Base-by-base conservation (phyloP, 2,797 vertebrate genomes). In the Hybognathus amarus region DNA sequence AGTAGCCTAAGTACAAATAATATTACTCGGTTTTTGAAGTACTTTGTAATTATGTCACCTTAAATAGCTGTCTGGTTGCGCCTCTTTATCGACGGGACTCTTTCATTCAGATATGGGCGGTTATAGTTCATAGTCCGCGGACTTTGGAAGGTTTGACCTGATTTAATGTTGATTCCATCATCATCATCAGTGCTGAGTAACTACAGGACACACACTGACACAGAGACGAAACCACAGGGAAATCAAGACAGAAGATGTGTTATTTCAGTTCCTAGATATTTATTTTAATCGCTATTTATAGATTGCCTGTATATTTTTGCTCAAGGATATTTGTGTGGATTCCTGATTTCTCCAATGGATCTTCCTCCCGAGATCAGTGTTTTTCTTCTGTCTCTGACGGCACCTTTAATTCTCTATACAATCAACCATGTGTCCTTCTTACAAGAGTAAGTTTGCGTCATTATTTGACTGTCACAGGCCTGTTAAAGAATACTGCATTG, bases 401-500 rank as follows among this genome's bases (percentile, higher is more conserved):
- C 96, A 47, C 93, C 97, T 24, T 95, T 93, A 0, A 71, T 96
- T 75, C 92, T 95, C 79, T 96, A 93, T 61, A 50, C 88, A 11
- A 85, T 96, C 88, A 97, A 95, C 90, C 89, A 92, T 3, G 47
- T 92, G 42, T 90, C 94, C 0, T 87, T 87, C 33, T 70, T 97
- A 74, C 96, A 96, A 75, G 93, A 96, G 98, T 98, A 93, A 97
- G 97, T 97, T 81, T 27, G 13, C 3, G 9, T 36, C 66, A 11
- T 15, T 38, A 17, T 42, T 77, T 52, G 63, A 27, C n/a, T n/a
- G n/a, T n/a, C n/a, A n/a, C 30, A 52, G n/a, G 30, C 20, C 40
- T 47, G 10, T 33, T n/a, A 4, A 17, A 8, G 15, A 45, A 2
- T 2, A 38, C 7, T 11, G n/a, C 38, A 18, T 1, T 30, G 24